Evolutionary conservation across 2,797 vertebrate species (phyloP), one percentile per base, ranked within the genome.

Genomic region (Phylloscopus collybita): DNA sequence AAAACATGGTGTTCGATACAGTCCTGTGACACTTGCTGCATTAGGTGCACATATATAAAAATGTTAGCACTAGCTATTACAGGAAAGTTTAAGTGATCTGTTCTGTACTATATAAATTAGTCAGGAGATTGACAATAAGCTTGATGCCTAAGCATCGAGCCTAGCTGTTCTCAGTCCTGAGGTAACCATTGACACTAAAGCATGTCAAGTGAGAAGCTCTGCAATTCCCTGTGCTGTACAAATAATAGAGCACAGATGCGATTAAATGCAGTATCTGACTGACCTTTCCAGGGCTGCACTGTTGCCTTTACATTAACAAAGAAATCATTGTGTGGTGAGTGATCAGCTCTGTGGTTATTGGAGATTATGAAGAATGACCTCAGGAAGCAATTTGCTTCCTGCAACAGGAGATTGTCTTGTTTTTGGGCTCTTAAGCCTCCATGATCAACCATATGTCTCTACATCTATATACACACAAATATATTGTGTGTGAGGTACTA

Each of bases 261-360:
- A 87, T 91, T 90, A 54, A 92, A 51, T 59, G 40, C 40, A 45
- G 51, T 79, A 56, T 86, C 90, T 83, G 66, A 16, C 5, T 88
- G 91, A 93, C 53, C 62, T 97, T 97, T 93, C 50, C 53, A 62
- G 42, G 29, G 10, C 23, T 15, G n/a, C 26, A 11, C 32, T 65
- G 29, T 49, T 85, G 61, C 51, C 54, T 88, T 92, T 85, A 34
- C 56, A 54, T 71, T 95, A 94, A 86, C 82, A 82, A 94, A 92
- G 50, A 67, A 95, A 88, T 60, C 47, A 18, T 14, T 34, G 65
- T 80, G 57, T 90, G 80, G 25, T 57, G 61, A 79, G 26, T 1
- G 11, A 79, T 91, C 78, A 84, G 57, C 49, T 95, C 42, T 61
- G 12, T 71, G 79, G 7, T 66, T 88, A 8, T 16, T 19, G 59